phyloP scores from a whole-genome alignment of 2,888 invertebrate genomes.

The Eustalomyia histrio region DNA sequence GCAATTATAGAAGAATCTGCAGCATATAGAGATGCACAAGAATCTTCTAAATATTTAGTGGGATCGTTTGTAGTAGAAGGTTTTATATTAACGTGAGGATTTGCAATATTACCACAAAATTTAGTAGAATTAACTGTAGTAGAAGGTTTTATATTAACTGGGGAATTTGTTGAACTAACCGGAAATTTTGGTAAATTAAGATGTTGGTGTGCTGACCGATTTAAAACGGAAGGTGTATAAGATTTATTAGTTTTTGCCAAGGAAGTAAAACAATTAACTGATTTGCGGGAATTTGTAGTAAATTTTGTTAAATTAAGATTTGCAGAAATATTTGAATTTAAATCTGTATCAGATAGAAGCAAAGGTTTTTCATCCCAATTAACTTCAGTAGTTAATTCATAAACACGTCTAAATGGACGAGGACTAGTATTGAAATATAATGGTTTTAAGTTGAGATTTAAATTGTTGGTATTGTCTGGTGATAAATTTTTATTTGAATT shows the following conservation, averaged over 20 bases:
- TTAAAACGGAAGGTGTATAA: too few species aligned
- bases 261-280: neutral
- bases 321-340: neutral
- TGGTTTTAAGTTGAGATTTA: slow-evolving; percentile 17
- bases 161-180: neutral
- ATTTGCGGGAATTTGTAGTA: too few species aligned
- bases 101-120: slow-evolving; percentile 30
- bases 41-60: neutral
- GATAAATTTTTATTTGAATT: neutral
- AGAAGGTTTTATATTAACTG: too few species aligned
- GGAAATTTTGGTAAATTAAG: neutral
- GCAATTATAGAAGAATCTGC: neutral
- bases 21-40: neutral
- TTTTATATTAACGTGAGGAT: neutral
- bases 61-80: neutral
- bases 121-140: slow-evolving; percentile 5
- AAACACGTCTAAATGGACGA: slow-evolving; percentile 34
- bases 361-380: neutral
- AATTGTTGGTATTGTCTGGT: neutral
- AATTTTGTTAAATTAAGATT: too few species aligned
- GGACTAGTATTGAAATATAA: slow-evolving; percentile 41
- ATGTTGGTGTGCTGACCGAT: too few species aligned
- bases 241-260: neutral
- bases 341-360: neutral
- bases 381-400: neutral